Percentiles rank a stretch among this genome's conserved stretches.
Evolutionary conservation across 2,797 vertebrate species (phyloP).

Genomic region (Neolamprologus multifasciatus): DNA sequence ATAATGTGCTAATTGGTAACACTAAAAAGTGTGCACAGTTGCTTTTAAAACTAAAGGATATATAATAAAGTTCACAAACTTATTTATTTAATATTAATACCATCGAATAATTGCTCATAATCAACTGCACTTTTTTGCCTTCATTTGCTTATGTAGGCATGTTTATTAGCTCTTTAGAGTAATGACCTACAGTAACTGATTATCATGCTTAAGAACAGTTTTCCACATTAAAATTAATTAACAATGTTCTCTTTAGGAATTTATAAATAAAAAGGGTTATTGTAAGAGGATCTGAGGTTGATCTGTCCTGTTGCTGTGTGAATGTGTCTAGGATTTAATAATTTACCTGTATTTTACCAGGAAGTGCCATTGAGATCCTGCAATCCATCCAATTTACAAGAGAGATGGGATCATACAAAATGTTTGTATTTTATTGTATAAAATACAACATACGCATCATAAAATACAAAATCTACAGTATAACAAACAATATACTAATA

Average conservation of each 20-base stretch:
- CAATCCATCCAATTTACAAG: background rate
- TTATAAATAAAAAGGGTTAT: background rate
- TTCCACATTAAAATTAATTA: background rate
- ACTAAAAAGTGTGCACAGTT: background rate
- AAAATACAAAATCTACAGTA: background rate
- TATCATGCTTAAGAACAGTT: background rate
- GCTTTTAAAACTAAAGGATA: background rate
- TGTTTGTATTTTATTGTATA: background rate
- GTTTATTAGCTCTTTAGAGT: background rate
- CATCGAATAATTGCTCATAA: background rate
- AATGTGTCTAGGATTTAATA: background rate
- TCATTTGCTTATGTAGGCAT: accelerated
- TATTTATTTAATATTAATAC: background rate
- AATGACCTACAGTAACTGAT: background rate
- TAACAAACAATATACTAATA: background rate
- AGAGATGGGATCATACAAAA: background rate
- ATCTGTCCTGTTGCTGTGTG: background rate
- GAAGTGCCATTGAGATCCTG: background rate
- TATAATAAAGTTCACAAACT: background rate
- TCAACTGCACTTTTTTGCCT: background rate
- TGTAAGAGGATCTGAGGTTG: background rate
- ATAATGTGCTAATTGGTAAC: background rate
- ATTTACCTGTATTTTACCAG: background rate
- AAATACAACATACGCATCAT: accelerated
- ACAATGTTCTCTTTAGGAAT: background rate